Evolutionary conservation across 2,113 vertebrate species (phyloP), one percentile per base, ranked within the genome.

Genomic region (Hassar affinis): DNA sequence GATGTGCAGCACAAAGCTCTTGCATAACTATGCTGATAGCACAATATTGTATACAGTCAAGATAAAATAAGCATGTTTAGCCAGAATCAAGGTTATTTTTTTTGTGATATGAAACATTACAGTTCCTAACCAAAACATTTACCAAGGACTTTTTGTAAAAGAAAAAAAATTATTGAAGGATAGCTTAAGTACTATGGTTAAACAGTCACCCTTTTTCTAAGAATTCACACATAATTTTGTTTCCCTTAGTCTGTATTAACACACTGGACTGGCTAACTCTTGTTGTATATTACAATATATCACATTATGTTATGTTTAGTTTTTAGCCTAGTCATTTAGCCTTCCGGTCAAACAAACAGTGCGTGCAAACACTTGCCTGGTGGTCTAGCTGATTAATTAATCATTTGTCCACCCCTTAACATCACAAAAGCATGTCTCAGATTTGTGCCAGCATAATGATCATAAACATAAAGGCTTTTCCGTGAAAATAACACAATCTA

Each of bases 301-400:
- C 11, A 59, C 8, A 11, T n/a, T 62, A 30, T 10, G 2, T 57
- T 62, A 62, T 59, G 8, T 59, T 59, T 15, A n/a, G 8, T 20
- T 35, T 33, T 64, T 61, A 27, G 30, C 30, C 59, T 14, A 33
- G 18, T 69, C 66, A 69, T 69, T 20, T 42, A 69, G 30, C 6
- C 33, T 61, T 35, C 62, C 35, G 1, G 8, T 71, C 18, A 71
- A 45, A 4, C 20, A 72, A 72, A 45, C 10, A 72, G 15, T 49
- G 15, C 0, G 6, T 5, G 8, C 51, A 51, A 15, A 51, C n/a
- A 15, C n/a, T 75, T 75, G 27, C 47, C 69, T 0, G n/a, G 47
- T 75, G 71, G 71, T 52, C n/a, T 30, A 52, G 71, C 71, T 51
- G 10, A 75, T 75, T 75, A 72, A n/a, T 72, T 72, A 75, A 51